Base-by-base conservation (phyloP, 2,797 vertebrate genomes). In the Pipistrellus nathusii region DNA sequence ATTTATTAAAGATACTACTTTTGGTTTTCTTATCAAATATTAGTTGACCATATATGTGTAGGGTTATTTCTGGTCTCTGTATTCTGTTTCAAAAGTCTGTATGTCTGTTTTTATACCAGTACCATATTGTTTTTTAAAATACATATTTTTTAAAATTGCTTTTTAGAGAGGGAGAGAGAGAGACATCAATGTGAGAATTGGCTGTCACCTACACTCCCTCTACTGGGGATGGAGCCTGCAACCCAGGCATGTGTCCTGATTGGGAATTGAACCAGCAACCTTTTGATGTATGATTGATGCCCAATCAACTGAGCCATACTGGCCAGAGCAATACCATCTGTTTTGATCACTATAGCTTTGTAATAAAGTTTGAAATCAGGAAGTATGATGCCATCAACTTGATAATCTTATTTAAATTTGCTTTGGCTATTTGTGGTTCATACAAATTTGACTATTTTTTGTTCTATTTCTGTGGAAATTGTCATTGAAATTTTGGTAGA, bases 341-440 rank as follows among this genome's bases (percentile, higher is more conserved):
- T 88, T 88, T 78, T 78, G 59, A 78, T 78, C 68, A 66, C 27
- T 55, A 69, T 32, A 44, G 27, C 20, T 78, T 88, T 44, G 35
- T 88, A 55, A 78, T 77, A 30, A 88, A 88, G 57, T 88, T 88
- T 66, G 72, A 88, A 53, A 88, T 55, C 35, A 44, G 27, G 21
- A 69, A 66, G 10, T 44, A 10, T 44, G 35, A n/a, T 80, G 35
- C 18, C 1, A 53, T 30, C 21, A 53, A 35, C 20, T 78, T 77
- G 32, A 68, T 6, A 8, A 51, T 68, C 62, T 73, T 59, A 5
- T 2, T 53, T 48, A 77, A 53, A 27, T 41, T 53, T 88, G 85
- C 57, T 88, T 77, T 66, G 46, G 46, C 46, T 88, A n/a, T 53
- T 88, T 66, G 44, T 51, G 44, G 57, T 51, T 87, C 85, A 76